Base-by-base conservation (phyloP, 2,888 invertebrate species). In the Acanthosepion esculentum region DNA sequence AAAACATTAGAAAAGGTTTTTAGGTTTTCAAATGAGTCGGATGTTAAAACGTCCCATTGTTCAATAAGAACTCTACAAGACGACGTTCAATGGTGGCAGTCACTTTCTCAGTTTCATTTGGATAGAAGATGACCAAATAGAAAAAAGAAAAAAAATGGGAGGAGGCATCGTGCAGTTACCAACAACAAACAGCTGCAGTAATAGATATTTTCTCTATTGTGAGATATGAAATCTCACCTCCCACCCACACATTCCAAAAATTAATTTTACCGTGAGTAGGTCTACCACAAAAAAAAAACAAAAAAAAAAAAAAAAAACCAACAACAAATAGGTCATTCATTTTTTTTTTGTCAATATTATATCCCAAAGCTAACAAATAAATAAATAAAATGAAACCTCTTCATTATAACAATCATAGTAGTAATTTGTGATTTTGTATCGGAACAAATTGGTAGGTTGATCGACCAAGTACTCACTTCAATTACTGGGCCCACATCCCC, bases 401-500 rank as follows among this genome's bases (percentile, higher is more conserved):
- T 15, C 20, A 55, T 18, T 55, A 59, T 59, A 23, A 23, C 23
- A 23, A 23, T 78, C 78, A n/a, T 78, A 10, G 78, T n/a, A n/a
- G 78, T 78, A 78, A 78, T 78, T 78, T n/a, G n/a, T n/a, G 78
- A 33, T 78, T 33, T 78, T n/a, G n/a, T 78, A 78, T 78, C 78
- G 33, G 15, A 15, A 78, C 15, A 78, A 78, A 78, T 78, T 33
- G 78, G 78, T 23, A 78, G 78, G 78, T n/a, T 33, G 78, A 78
- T 33, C 78, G 78, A 33, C 78, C 78, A 33, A n/a, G 50, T 93
- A 93, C 93, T 93, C 93, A 93, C 93, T 93, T 93, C 93, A 50
- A 93, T 93, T 18, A 93, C 50, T 93, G 93, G 93, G 48, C 93
- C 93, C 48, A 93, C 93, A 53, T 93, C 93, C 93, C 93, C 93